Base-by-base conservation (phyloP, 2,797 vertebrate species). In the Dromococcyx pavoninus region DNA sequence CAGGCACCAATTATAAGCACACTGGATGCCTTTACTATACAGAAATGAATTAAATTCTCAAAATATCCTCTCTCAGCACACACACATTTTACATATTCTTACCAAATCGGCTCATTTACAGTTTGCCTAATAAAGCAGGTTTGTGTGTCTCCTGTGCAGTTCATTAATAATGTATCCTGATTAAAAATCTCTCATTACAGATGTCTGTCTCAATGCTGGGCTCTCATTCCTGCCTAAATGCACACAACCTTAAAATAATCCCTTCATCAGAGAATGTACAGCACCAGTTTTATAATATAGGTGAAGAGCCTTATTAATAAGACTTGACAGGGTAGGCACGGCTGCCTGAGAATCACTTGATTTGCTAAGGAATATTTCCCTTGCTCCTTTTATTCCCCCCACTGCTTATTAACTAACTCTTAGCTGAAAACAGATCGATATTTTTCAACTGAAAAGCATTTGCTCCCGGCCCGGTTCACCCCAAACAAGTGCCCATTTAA, bases 1-100 rank as follows among this genome's bases (percentile, higher is more conserved):
- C 77, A 82, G 95, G 95, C 94, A 94, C 67, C 95, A 97, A 96
- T 95, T 97, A 95, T 9, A 96, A 82, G 50, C 86, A 93, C 53
- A 21, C 62, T 74, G 60, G 76, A 89, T 95, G 65, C 80, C 81
- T 96, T 95, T 87, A 85, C 37, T 75, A 62, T 74, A 64, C 58
- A 93, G 90, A 96, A 93, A 93, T 64, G 27, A 93, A 88, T 69
- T 97, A 94, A 94, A 95, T 81, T 96, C 91, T 95, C 83, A 94
- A 87, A 97, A 97, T 82, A 93, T 11, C 28, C 44, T 90, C 86
- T 95, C 73, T 91, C 94, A 78, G 50, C 79, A 33, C 60, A 86
- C 70, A 91, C 51, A 70, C 39, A 82, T 57, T 96, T 93, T 74
- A 48, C 69, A 93, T 62, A 87, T 46, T 92, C 73, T 70, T 61